Evolutionary conservation across 2,888 invertebrate genomes (phyloP).

Genomic region (Eurytoma adleriae): DNA sequence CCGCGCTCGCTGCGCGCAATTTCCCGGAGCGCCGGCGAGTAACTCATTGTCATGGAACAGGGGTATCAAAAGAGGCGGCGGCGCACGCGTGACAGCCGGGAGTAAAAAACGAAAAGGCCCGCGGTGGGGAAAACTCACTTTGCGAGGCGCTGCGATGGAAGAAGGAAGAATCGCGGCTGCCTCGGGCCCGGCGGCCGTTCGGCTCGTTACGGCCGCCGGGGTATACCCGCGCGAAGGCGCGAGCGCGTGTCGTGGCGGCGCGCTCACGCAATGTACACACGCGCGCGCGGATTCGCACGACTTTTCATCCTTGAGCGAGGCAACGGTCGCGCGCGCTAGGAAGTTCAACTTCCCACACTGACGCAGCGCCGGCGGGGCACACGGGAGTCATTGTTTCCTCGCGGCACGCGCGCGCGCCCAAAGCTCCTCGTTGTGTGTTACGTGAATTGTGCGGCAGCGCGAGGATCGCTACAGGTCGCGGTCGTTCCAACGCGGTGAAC

Average conservation of each 20-base stretch:
- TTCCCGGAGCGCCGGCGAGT: no score
- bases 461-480: no score
- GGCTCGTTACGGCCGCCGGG: constrained; percentile 4
- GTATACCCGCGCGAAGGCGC: neutral
- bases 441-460: no score
- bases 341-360: constrained; percentile 54
- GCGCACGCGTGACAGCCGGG: no score
- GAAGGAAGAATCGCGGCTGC: neutral
- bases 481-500: no score
- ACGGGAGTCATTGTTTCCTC: constrained; percentile 11
- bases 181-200: neutral
- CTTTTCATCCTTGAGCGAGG: constrained; percentile 52
- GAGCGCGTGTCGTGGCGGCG: neutral
- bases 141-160: neutral
- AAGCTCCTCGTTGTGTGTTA: neutral
- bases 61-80: no score
- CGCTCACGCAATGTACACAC: constrained; percentile 32
- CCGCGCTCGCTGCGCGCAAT: no score
- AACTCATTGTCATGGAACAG: no score
- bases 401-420: neutral
- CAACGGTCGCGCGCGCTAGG: constrained; percentile 32
- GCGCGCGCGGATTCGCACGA: constrained; percentile 40
- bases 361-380: neutral
- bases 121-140: no score
- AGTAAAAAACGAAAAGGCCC: no score